A percentile compares a stretch with the other conserved stretches of the same genome.
Evolutionary conservation across 92 coral and sea anemone species (phyloP).

Genomic region (Chrysogorgia sp.): DNA sequence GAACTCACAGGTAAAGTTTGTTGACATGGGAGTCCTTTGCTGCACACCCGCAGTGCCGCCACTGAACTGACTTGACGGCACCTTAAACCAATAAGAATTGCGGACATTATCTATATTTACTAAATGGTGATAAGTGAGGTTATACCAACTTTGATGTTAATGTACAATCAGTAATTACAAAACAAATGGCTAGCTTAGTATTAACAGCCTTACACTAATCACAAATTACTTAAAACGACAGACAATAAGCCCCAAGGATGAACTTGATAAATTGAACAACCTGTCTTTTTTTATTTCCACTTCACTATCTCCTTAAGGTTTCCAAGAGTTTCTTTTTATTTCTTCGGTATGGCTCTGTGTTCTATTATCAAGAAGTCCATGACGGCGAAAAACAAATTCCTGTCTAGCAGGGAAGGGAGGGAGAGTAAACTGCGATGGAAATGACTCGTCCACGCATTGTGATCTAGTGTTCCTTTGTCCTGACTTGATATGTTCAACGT

Average conservation of each 20-base stretch:
- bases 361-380: neutral
- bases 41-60: no score
- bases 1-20: no score
- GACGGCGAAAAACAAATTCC: constrained; percentile 41
- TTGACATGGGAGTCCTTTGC: no score
- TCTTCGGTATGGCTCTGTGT: neutral
- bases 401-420: constrained; percentile 43
- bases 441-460: neutral
- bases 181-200: neutral
- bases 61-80: no score
- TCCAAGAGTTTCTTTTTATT: neutral
- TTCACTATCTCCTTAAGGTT: neutral
- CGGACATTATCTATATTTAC: no score
- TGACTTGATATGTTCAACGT: constrained; percentile 22
- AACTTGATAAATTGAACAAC: neutral
- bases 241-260: neutral
- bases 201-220: neutral
- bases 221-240: neutral
- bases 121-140: no score
- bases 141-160: no score
- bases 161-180: no score
- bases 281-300: no score
- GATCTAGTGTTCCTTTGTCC: neutral
- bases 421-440: neutral
- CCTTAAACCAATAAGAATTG: no score